Evolutionary conservation across 1,140 invertebrate species (phyloP), one percentile per base, ranked within the genome.

Genomic region (Bombus confusus): DNA sequence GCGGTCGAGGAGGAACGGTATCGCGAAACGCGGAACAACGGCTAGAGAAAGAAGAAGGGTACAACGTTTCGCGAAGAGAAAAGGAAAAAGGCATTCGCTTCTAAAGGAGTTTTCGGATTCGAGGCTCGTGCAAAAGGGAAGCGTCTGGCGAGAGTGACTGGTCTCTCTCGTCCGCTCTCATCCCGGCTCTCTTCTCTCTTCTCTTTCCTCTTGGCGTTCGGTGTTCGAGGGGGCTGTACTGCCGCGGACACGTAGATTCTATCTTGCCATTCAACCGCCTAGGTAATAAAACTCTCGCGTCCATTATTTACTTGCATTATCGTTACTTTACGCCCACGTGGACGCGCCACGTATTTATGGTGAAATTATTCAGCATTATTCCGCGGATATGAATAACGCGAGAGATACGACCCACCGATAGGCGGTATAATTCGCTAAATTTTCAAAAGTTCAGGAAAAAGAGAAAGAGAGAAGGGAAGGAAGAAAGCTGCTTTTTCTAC

Each of bases 221-320:
- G 74, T 31, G 59, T 62, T 62, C 59, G 59, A 90, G 75, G 80
- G 80, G 86, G 86, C 76, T 88, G 83, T 81, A 86, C 86, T 64
- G 80, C 80, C 88, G 85, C 87, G 89, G 89, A 92, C 90, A 92
- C 90, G 92, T 93, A 94, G 93, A 94, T 94, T 93, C 93, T 93
- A 94, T 94, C 94, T 93, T 92, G 91, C 93, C 93, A 94, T 94
- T 94, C 93, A 92, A 90, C 92, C 91, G 93, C 91, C 93, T 92
- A 88, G 93, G 93, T 93, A 91, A 94, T 94, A 94, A 94, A 94
- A 94, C 93, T 94, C 91, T 84, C 89, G 90, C 91, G 91, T 93
- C 94, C 94, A 94, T 94, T 94, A 94, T 94, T 94, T 94, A 94
- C 94, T 94, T 94, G 94, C 93, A 94, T 94, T 94, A 94, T 94